Evolutionary conservation across 2,113 vertebrate species (phyloP).

Genomic region (Sphyrna mokarran): DNA sequence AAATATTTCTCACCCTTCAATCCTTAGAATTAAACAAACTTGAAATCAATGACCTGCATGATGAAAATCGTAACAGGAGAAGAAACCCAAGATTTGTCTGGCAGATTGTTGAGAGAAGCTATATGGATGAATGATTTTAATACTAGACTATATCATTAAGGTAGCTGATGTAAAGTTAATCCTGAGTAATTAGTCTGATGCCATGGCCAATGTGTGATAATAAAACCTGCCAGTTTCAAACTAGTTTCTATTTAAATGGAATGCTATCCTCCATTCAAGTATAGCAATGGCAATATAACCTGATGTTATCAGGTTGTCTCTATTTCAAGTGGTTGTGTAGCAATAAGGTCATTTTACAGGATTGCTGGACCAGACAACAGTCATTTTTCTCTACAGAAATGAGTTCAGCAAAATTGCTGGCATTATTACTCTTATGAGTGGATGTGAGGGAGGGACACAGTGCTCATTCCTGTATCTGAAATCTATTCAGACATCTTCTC

Average conservation of each 20-base stretch:
- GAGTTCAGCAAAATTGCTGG: not conserved
- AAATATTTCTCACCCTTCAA: not conserved
- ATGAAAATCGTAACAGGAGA: not conserved
- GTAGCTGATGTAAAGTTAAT: not conserved
- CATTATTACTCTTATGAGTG: not conserved
- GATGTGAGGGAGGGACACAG: not conserved
- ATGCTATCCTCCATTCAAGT: not conserved
- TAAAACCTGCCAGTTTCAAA: not conserved
- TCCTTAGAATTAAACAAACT: not conserved
- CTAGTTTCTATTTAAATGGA: not conserved
- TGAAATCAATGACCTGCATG: not conserved
- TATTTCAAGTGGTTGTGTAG: not conserved
- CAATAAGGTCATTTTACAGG: not conserved
- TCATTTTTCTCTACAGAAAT: not conserved
- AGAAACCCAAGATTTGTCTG: not conserved
- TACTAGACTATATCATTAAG: not conserved
- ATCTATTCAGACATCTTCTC: not conserved
- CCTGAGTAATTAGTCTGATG: not conserved
- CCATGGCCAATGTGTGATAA: not conserved
- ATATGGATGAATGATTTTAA: not conserved
- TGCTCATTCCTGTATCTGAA: not conserved
- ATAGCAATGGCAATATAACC: too few relatives aligned
- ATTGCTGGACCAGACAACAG: not conserved
- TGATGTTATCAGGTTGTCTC: not conserved
- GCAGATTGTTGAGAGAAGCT: not conserved